Evolutionary conservation across 2,113 vertebrate genomes (phyloP).

Genomic region (Neogale vison): DNA sequence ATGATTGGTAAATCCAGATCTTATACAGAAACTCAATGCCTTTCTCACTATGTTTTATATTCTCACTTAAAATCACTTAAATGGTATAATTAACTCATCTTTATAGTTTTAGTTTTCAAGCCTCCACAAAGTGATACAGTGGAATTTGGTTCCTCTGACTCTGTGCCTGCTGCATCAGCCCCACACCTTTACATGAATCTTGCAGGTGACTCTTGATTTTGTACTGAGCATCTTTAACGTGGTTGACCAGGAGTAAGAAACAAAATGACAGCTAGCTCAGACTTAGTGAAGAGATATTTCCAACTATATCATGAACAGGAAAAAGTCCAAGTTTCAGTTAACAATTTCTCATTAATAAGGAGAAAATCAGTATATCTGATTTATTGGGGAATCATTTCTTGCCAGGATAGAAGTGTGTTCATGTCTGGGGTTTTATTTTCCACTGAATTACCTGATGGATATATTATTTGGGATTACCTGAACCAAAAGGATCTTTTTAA

Average conservation of each 20-base stretch:
- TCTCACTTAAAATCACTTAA: background rate
- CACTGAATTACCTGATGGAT: conserved; percentile 67
- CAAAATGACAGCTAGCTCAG: background rate
- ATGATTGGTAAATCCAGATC: background rate
- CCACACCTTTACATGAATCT: too few relatives aligned
- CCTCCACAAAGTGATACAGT: background rate
- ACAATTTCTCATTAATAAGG: conserved; percentile 75
- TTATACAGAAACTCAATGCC: background rate
- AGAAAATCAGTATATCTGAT: conserved; percentile 67
- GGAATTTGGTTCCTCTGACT: background rate
- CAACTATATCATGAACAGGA: conserved; percentile 37
- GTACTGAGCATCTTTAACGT: background rate
- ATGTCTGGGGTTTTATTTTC: conserved; percentile 68
- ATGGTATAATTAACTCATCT: background rate
- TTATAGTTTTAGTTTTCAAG: background rate
- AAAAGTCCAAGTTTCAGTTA: background rate
- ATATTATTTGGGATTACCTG: conserved; percentile 55
- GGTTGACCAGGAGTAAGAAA: background rate
- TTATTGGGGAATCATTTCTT: conserved; percentile 75
- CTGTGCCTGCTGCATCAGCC: rapidly evolving
- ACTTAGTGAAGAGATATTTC: conserved; percentile 36
- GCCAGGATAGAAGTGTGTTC: conserved; percentile 49
- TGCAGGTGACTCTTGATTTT: background rate
- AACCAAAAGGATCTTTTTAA: background rate
- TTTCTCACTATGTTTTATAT: background rate